Percentiles rank a stretch among this genome's conserved stretches.
phyloP scores from a whole-genome alignment of 2,797 vertebrate genomes.

The Heterohyrax brucei region DNA sequence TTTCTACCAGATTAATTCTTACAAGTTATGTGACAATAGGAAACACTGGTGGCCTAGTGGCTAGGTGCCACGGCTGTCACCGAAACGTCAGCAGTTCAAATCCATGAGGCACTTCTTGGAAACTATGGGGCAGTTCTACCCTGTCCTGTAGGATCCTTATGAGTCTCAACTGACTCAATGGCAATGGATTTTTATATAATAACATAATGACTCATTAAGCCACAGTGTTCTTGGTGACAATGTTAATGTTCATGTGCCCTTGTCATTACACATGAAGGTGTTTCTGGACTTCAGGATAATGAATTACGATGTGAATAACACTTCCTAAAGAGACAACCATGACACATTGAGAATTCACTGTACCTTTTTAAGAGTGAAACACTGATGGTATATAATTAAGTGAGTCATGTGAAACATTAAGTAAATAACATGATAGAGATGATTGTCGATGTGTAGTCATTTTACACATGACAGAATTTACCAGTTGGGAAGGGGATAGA shows the following conservation, averaged over 20 bases:
- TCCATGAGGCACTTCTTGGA: too few relatives aligned
- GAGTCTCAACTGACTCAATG: too few relatives aligned
- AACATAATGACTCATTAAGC: not conserved
- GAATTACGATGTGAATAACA: not conserved
- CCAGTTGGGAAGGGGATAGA: not conserved
- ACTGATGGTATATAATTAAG: not conserved
- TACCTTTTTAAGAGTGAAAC: not conserved
- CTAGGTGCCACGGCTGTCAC: too few relatives aligned
- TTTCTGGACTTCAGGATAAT: constrained; percentile 11
- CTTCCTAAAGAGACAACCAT: not conserved
- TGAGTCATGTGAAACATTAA: not conserved
- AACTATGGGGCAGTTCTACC: too few relatives aligned
- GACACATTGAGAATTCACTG: not conserved
- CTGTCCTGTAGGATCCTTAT: too few relatives aligned
- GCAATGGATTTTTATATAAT: not conserved
- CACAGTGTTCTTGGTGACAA: constrained; percentile 8
- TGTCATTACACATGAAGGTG: not conserved
- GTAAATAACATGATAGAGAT: not conserved
- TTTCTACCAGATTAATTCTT: not conserved
- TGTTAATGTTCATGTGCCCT: not conserved
- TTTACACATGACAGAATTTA: constrained; percentile 3
- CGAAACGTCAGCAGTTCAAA: too few relatives aligned
- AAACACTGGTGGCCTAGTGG: too few relatives aligned
- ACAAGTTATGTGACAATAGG: not conserved
- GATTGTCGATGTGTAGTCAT: not conserved